These are phyloP conservation scores for Melanostigma gelatinosum DNA, from an alignment of 2,113 vertebrate species.

Conservation along the genomic window DNA sequence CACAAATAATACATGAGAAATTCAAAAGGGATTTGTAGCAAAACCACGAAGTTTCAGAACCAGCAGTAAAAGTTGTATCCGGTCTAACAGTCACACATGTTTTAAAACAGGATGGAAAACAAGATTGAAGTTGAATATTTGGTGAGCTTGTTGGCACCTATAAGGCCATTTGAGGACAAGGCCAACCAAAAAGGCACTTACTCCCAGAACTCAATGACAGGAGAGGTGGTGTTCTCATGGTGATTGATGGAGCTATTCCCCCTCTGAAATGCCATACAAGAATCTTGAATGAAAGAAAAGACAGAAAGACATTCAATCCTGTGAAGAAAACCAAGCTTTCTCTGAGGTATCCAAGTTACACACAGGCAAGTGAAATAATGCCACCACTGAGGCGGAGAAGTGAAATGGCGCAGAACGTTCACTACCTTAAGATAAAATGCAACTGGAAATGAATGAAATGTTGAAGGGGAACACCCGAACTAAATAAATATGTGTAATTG, in stretches of 20 bases:
- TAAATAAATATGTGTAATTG: not conserved
- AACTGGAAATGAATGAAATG: constrained; percentile 18
- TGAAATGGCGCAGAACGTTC: constrained; percentile 31
- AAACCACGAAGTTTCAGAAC: not conserved
- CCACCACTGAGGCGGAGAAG: constrained; percentile 30
- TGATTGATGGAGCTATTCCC: constrained; percentile 78
- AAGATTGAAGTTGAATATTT: not conserved
- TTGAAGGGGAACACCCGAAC: not conserved
- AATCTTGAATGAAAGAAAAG: constrained; percentile 74
- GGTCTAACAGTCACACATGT: not conserved
- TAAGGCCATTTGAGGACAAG: constrained; percentile 81
- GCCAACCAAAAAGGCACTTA: constrained; percentile 71
- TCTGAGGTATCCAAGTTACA: constrained; percentile 73
- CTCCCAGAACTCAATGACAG: constrained; percentile 88
- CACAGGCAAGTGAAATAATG: constrained; percentile 59
- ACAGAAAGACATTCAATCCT: constrained; percentile 66
- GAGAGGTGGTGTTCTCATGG: constrained; percentile 81
- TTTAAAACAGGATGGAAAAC: not conserved
- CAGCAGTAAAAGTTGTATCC: not conserved
- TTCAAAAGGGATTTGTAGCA: not conserved
- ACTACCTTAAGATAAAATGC: not conserved
- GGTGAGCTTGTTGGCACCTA: constrained; percentile 75
- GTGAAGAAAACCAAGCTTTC: constrained; percentile 71
- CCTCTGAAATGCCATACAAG: constrained; percentile 83
- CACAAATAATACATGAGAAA: not conserved